Base-by-base conservation (phyloP, 2,797 vertebrate genomes). In the Chromis chromis region DNA sequence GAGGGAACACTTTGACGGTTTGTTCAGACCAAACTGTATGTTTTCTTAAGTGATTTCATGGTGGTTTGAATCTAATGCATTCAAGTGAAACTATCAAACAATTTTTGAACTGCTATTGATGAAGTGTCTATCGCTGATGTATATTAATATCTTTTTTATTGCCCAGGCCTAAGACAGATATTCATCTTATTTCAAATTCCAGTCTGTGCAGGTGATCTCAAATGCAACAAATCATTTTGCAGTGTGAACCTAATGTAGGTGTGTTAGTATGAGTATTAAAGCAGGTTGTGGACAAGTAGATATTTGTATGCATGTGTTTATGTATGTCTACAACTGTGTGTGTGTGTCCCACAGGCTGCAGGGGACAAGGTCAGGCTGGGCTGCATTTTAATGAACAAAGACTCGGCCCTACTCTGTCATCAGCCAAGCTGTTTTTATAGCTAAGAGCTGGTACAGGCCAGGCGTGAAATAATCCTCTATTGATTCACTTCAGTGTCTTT, bases 311-410 rank as follows among this genome's bases (percentile, higher is more conserved):
- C 50, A 10, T 58, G 28, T 57, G 14, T 56, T 46, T 62, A 31
- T 64, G 56, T 59, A 28, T 42, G 19, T 16, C 39, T 16, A 4
- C 4, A 16, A 48, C 21, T n/a, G 1, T 55, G 44, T 46, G 46
- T 72, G 36, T 56, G 27, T 24, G 25, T 28, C 19, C 31, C 31
- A 42, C 21, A 58, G 19, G 33, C 77, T 75, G 31, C n/a, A 66
- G 46, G 48, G 55, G 52, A 73, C 62, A 78, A 81, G 79, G 84
- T 84, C 80, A 82, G 69, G 48, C 24, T 68, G 39, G 46, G 36
- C 76, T 44, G 66, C 21, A 8, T 83, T 84, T 87, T 86, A 82
- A 91, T 87, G 84, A 88, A 88, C 60, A 40, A 62, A 33, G 8
- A 9, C 58, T 83, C 40, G 1, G 62, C 76, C 71, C 77, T 71